Evolutionary conservation across 1,140 invertebrate species (phyloP).

Genomic region (Musca domestica): DNA sequence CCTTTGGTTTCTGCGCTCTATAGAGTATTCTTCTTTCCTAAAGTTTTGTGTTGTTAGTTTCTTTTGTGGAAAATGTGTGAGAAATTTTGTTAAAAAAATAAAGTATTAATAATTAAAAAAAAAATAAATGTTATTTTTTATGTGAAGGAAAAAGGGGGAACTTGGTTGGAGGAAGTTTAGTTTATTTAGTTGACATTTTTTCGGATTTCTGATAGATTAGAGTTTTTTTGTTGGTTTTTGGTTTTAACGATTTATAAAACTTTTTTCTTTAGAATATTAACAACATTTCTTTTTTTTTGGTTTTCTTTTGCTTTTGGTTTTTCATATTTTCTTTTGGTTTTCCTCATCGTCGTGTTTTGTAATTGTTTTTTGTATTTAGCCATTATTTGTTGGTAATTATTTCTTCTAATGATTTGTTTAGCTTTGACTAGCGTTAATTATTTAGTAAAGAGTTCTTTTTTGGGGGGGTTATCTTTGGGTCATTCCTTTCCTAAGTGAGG

Average conservation of each 20-base stretch:
- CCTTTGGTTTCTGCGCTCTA: constrained; percentile 26
- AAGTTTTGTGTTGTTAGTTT: not conserved
- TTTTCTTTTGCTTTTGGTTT: constrained; percentile 7
- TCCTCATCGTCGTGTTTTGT: constrained; percentile 27
- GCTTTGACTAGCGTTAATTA: constrained; percentile 49
- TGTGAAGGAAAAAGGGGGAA: not conserved
- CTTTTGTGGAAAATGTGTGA: not conserved
- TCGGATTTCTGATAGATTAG: constrained; percentile 20
- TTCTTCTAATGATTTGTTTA: constrained; percentile 38
- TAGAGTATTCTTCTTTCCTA: not conserved
- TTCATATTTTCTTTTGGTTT: not conserved
- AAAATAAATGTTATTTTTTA: not conserved
- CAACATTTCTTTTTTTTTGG: constrained; percentile 39
- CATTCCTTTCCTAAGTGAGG: no score
- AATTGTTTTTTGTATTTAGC: not conserved
- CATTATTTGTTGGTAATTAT: constrained; percentile 24
- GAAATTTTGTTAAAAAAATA: no score
- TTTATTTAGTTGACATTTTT: constrained; percentile 21
- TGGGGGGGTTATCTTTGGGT: not conserved
- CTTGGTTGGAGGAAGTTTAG: constrained; percentile 23
- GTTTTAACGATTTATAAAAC: constrained; percentile 54
- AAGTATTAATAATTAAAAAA: no score
- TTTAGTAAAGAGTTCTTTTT: constrained; percentile 30
- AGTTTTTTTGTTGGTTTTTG: constrained; percentile 44
- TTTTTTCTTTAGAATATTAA: constrained; percentile 54